Evolutionary conservation across 2,888 invertebrate species (phyloP).

Genomic region (Scaptodrosophila latifasciaeformis): DNA sequence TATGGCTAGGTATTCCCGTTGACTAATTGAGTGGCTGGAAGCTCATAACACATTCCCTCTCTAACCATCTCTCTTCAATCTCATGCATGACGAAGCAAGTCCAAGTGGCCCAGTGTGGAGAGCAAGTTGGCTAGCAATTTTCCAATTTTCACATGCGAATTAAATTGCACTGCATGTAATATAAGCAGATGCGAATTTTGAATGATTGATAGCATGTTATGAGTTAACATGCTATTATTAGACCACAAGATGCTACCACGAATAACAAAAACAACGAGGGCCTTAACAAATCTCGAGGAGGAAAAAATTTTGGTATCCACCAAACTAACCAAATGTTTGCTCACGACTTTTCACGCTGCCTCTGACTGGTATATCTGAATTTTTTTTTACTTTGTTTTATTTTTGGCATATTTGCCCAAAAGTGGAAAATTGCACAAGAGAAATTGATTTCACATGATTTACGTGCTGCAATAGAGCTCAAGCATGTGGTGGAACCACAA

Average conservation of each 20-base stretch:
- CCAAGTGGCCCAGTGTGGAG: no score
- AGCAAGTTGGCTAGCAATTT: conserved; percentile 41
- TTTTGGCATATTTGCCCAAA: conserved; percentile 64
- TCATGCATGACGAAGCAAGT: no score
- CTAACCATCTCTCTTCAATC: no score
- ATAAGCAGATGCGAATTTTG: conserved; percentile 43
- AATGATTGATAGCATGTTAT: conserved; percentile 71
- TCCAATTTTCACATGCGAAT: conserved; percentile 69
- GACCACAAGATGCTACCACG: conserved; percentile 63
- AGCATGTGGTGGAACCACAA: conserved; percentile 20
- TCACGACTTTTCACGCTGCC: conserved; percentile 51
- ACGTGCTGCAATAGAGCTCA: conserved; percentile 38
- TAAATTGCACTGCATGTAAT: conserved; percentile 18
- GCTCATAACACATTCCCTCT: no score
- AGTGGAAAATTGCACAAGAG: conserved; percentile 65
- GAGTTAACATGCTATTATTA: conserved; percentile 69
- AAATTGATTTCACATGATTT: conserved; percentile 73
- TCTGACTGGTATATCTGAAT: conserved; percentile 20
- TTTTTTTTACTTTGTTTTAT: conserved; percentile 14
- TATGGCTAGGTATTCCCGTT: no score
- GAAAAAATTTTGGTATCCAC: conserved; percentile 18
- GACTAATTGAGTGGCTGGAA: no score
- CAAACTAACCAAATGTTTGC: conserved; percentile 57
- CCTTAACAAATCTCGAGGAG: neutral
- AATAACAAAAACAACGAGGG: conserved; percentile 30